Evolutionary conservation across 1,140 invertebrate species (phyloP).

Genomic region (Brachionus paranguensis): DNA sequence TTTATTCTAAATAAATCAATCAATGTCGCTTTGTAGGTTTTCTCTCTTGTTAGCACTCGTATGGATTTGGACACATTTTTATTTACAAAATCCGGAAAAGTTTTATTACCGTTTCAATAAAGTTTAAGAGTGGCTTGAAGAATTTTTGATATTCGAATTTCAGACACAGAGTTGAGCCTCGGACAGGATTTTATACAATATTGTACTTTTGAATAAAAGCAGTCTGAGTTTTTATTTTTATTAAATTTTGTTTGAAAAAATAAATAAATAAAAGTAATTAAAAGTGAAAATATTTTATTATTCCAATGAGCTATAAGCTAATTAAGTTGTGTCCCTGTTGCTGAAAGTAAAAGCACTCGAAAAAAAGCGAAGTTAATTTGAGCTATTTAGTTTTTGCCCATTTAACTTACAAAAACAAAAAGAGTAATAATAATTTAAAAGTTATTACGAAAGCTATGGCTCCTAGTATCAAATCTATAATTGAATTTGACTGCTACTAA

Average conservation of each 20-base stretch:
- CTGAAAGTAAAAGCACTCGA: not conserved
- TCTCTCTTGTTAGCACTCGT: not conserved
- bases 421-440: not conserved
- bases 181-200: not conserved
- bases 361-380: not conserved
- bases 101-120: not conserved
- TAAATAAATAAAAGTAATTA: not conserved
- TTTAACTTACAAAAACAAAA: not conserved
- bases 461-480: not conserved
- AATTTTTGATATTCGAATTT: not conserved
- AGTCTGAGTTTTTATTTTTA: not conserved
- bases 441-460: not conserved
- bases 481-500: not conserved
- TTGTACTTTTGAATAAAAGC: not conserved
- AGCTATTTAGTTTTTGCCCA: not conserved
- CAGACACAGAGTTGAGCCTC: not conserved
- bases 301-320: not conserved
- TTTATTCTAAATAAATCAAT: conserved; percentile 3
- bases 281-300: not conserved
- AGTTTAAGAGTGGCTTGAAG: not conserved
- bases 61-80: not conserved
- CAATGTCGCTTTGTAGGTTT: not conserved
- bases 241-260: not conserved
- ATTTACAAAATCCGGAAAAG: not conserved
- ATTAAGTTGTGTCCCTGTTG: not conserved